Percentiles rank a stretch among this genome's conserved stretches.
These are phyloP conservation scores for Sanderia malayensis DNA, from an alignment of 30 jellyfish, hydroid and myxozoan genomes.

Conservation along the genomic window DNA sequence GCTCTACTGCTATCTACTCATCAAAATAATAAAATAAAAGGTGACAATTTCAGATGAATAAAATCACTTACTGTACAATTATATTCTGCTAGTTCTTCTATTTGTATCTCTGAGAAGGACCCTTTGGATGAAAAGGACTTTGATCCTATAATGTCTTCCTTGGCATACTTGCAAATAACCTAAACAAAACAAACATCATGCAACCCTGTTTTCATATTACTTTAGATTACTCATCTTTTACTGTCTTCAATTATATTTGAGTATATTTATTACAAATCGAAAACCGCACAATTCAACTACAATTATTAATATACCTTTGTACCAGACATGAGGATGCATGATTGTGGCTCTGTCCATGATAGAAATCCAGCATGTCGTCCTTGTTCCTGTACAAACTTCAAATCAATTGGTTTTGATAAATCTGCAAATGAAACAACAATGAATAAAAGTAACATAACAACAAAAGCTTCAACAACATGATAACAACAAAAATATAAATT, in stretches of 20 bases:
- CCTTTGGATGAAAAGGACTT: background rate
- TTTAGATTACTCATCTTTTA: no score
- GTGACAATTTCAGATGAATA: background rate
- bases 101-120: background rate
- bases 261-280: no score
- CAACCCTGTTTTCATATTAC: no score
- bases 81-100: background rate
- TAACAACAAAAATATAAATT: no score
- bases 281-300: no score
- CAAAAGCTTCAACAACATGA: no score
- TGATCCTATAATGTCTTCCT: background rate
- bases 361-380: constrained; percentile 7
- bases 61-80: constrained; percentile 2
- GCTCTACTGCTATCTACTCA: no score
- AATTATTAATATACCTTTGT: no score
- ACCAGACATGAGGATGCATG: background rate
- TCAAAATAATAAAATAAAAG: no score
- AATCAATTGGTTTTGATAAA: background rate
- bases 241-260: no score
- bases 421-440: background rate
- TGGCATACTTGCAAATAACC: background rate
- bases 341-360: constrained; percentile 1
- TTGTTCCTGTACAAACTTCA: background rate
- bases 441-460: no score
- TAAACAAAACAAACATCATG: background rate